Evolutionary conservation across 1,140 invertebrate species (phyloP).

Genomic region (Leucophenga varia): DNA sequence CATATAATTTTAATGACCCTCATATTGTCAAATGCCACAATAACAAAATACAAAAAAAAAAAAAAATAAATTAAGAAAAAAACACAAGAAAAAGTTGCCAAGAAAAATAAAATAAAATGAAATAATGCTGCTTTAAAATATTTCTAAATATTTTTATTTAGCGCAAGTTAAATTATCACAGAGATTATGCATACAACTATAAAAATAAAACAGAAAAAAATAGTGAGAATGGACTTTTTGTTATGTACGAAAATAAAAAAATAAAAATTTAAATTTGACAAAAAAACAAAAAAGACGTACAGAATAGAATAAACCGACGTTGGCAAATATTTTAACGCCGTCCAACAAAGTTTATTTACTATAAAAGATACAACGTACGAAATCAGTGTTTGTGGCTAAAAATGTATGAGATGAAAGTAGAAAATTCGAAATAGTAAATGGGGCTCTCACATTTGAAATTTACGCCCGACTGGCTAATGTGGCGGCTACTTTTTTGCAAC

Average conservation of each 20-base stretch:
- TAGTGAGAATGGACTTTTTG: constrained; percentile 1
- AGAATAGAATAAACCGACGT: no score
- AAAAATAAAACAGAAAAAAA: constrained; percentile 23
- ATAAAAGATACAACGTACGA: no score
- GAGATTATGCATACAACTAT: constrained; percentile 43
- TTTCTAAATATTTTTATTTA: constrained; percentile 52
- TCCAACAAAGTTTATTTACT: no score
- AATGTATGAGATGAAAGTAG: no score
- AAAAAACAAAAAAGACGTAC: constrained; percentile 16
- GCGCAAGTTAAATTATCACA: constrained; percentile 52
- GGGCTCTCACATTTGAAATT: no score
- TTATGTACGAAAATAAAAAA: constrained; percentile 16
- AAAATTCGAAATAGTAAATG: no score
- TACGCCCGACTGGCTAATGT: no score
- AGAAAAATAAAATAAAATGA: constrained; percentile 46
- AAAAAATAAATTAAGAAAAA: constrained; percentile 13
- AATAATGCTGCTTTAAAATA: constrained; percentile 43
- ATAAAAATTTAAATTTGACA: constrained; percentile 20
- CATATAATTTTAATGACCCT: constrained; percentile 43
- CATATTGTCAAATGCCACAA: constrained; percentile 18
- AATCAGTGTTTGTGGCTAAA: no score
- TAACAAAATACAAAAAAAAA: constrained; percentile 9
- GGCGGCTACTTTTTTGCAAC: no score
- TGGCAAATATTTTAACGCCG: constrained; percentile 37
- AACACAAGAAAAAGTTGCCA: constrained; percentile 27